Evolutionary conservation across 2,113 vertebrate genomes (phyloP).

Genomic region (Rhizomys pruinosus): DNA sequence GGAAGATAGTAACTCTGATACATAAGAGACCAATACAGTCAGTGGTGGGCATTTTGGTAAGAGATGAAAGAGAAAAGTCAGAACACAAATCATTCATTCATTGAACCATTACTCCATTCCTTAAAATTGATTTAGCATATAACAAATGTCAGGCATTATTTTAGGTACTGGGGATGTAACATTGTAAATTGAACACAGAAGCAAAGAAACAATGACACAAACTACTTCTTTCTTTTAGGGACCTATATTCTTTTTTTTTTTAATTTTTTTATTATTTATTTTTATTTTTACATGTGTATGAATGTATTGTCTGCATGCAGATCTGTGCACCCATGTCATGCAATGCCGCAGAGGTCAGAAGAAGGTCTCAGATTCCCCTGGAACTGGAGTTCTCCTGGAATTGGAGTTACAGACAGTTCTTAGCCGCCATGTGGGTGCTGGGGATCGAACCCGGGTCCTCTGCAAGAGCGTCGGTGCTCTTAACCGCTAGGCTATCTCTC

Average conservation of each 20-base stretch:
- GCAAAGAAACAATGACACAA: neutral
- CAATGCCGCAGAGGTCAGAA: too few species aligned
- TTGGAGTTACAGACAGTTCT: too few species aligned
- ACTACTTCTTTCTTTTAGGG: neutral
- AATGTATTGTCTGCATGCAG: too few species aligned
- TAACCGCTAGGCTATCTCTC: too few species aligned
- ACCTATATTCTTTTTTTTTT: neutral
- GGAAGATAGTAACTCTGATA: neutral
- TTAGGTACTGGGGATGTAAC: neutral
- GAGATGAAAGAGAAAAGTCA: neutral
- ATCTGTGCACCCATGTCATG: too few species aligned
- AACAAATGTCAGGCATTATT: neutral
- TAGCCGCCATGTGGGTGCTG: too few species aligned
- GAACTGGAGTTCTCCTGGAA: too few species aligned
- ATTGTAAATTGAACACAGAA: neutral
- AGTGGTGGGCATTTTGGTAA: neutral
- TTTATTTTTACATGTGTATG: too few species aligned
- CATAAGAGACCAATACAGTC: neutral
- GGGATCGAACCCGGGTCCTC: too few species aligned
- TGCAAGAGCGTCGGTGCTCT: too few species aligned
- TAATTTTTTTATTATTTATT: neutral
- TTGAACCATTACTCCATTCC: neutral
- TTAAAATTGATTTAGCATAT: neutral
- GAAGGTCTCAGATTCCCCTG: too few species aligned
- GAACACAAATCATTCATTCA: neutral